A percentile compares a stretch with the other conserved stretches of the same genome.
These are phyloP conservation scores for Macropodus opercularis DNA, from an alignment of 2,797 vertebrate species.

Conservation along the genomic window DNA sequence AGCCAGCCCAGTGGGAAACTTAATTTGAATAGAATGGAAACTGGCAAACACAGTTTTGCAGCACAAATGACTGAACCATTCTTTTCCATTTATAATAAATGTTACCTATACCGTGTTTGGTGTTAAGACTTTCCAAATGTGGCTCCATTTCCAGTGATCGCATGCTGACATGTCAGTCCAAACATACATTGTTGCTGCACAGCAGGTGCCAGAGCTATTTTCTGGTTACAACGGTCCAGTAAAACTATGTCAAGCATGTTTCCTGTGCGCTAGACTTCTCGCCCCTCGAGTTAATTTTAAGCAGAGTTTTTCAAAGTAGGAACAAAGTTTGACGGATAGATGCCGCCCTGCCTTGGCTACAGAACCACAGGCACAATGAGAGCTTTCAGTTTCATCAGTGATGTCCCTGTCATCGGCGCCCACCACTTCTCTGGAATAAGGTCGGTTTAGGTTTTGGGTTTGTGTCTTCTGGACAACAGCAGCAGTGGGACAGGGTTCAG, in stretches of 20 bases:
- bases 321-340: constrained; percentile 20
- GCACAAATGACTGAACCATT: constrained; percentile 51
- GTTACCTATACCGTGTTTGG: constrained; percentile 51
- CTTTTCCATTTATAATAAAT: constrained; percentile 34
- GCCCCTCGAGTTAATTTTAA: constrained; percentile 36
- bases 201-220: constrained; percentile 68
- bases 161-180: constrained; percentile 48
- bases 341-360: not conserved
- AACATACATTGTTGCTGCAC: constrained; percentile 65
- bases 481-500: constrained; percentile 52
- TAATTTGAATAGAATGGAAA: constrained; percentile 70
- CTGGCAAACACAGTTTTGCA: constrained; percentile 49
- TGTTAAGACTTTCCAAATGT: constrained; percentile 46
- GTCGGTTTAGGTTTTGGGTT: constrained; percentile 40
- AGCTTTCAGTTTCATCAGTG: constrained; percentile 30
- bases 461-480: constrained; percentile 60
- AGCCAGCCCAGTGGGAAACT: constrained; percentile 64
- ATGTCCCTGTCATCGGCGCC: constrained; percentile 31
- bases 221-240: constrained; percentile 53
- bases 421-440: constrained; percentile 5
- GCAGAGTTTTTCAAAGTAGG: constrained; percentile 50
- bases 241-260: constrained; percentile 57
- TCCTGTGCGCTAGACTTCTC: constrained; percentile 35
- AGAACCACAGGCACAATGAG: constrained; percentile 21
- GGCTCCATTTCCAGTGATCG: constrained; percentile 34